These are phyloP conservation scores for Apostichopus japonicus DNA, from an alignment of 35 echinoderm and acorn worm species.

Conservation along the genomic window DNA sequence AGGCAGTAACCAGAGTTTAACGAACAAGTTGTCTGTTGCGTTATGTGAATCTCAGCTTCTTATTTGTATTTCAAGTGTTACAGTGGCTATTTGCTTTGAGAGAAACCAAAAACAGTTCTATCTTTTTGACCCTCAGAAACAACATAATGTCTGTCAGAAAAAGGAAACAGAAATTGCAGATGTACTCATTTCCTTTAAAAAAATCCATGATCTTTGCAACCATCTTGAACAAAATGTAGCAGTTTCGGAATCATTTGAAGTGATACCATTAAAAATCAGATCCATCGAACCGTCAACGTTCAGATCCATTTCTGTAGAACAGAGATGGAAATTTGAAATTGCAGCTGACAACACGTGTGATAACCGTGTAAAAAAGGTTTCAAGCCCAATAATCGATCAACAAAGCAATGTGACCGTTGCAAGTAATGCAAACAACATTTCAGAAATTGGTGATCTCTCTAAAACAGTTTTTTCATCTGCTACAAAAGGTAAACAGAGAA, in stretches of 20 bases:
- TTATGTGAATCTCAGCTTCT: background rate
- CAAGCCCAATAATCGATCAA: background rate
- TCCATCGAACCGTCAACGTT: background rate
- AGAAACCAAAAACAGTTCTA: background rate
- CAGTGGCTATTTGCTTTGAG: constrained; percentile 3
- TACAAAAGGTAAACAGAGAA: too few relatives aligned
- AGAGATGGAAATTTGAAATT: background rate
- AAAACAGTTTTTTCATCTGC: constrained; percentile 8
- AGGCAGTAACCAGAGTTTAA: constrained; percentile 8
- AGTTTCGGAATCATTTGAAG: background rate
- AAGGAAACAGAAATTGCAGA: background rate
- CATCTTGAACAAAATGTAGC: background rate
- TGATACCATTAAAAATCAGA: constrained; percentile 11
- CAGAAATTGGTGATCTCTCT: background rate
- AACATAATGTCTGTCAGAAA: background rate
- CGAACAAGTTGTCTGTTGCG: background rate
- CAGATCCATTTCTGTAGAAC: background rate
- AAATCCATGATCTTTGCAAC: background rate
- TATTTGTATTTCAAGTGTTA: background rate
- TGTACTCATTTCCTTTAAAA: constrained; percentile 9
- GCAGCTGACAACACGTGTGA: background rate
- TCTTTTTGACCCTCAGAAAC: background rate
- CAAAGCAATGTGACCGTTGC: background rate
- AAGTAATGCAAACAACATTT: constrained; percentile 2
- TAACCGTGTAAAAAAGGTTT: background rate